Base-by-base conservation (phyloP, 2,888 invertebrate genomes). In the Torymus auratus region DNA sequence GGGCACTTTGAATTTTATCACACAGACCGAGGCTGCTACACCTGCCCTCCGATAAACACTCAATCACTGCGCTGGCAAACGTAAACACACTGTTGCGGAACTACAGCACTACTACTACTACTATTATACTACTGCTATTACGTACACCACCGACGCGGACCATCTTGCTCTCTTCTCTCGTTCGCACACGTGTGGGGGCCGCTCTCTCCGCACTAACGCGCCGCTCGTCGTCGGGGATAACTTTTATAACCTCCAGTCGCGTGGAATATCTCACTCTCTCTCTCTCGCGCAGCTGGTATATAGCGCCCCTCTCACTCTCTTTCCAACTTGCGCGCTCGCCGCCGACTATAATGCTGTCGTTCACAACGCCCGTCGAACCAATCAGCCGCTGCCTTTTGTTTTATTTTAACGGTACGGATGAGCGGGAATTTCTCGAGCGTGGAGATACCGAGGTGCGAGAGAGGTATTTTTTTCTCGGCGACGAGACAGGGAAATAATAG, bases 181-280 rank as follows among this genome's bases (percentile, higher is more conserved):
- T 41, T 41, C 7, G 41, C 41, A 41, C 41, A 41, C 41, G 41
- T 41, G 41, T 41, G 41, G 41, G 28, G 4, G 1, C 41, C 41
- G 41, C 41, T 41, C 41, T 41, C 84, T 84, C 84, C 72, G 82
- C 85, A 88, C 88, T 88, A 87, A 85, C 86, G 82, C 84, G 83
- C 78, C 70, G 23, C 50, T 80, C 83, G 82, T 73, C 82, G 82
- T 83, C 78, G 82, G 83, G 86, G 85, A 88, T 87, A 88, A 88
- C 88, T 88, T 88, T 89, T 89, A 89, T 89, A 89, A 88, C 85
- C 86, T 86, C 86, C 83, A 73, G 65, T 12, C 82, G 41, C 23
- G 50, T 28, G 50, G 82, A 84, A 85, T 84, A 85, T 84, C 80
- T 83, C 41, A 10, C 41, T 41, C 7, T 41, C 41, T 5, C 7